phyloP scores from a whole-genome alignment of 2,797 vertebrate genomes.

The Enteromius afrohamiltoni region DNA sequence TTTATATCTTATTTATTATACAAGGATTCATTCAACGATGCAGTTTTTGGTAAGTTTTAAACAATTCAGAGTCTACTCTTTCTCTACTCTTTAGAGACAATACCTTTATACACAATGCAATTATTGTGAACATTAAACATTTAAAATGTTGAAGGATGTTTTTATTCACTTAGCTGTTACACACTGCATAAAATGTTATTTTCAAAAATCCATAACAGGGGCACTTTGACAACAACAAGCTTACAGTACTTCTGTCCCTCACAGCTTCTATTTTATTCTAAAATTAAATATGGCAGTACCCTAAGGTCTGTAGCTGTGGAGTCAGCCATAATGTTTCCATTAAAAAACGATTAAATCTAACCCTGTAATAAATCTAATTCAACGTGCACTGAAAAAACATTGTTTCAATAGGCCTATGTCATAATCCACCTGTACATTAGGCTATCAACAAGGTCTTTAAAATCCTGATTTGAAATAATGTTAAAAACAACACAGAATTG shows the following conservation, averaged over 20 bases:
- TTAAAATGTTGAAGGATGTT: no score
- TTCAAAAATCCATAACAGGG: no score
- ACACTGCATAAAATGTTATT: no score
- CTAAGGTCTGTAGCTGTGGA: not conserved
- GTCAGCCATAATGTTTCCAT: not conserved
- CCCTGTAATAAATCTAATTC: not conserved
- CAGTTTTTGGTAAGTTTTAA: no score
- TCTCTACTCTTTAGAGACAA: no score
- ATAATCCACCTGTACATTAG: not conserved
- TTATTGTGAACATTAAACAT: no score
- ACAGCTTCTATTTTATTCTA: not conserved
- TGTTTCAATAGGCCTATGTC: not conserved
- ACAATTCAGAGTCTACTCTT: no score
- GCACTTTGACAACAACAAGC: not conserved
- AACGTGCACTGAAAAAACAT: not conserved
- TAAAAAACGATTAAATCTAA: not conserved
- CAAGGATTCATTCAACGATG: no score
- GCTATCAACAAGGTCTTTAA: not conserved
- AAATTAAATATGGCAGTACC: not conserved
- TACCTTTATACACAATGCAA: no score
- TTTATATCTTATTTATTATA: no score
- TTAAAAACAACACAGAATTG: not conserved
- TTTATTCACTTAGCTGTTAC: not conserved
- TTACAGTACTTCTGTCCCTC: not conserved
- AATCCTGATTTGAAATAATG: not conserved